Evolutionary conservation across 2,113 vertebrate species (phyloP), one percentile per base, ranked within the genome.

Genomic region (Gopherus evgoodei): DNA sequence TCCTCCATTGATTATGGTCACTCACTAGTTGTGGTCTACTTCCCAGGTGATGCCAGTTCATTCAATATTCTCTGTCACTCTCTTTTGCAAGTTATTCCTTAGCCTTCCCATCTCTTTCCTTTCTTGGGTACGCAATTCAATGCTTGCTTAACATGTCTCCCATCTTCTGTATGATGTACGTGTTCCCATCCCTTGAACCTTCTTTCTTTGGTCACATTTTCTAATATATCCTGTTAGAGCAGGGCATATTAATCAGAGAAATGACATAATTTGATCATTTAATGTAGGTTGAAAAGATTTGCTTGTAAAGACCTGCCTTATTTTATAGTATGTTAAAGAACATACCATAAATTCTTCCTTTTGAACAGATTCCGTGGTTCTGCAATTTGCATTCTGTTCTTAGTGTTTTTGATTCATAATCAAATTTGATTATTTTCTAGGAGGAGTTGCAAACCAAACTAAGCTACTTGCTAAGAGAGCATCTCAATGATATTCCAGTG

Each of bases 291-390:
- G 75, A 25, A 69, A 87, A 19, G 35, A 12, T 6, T 88, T 2
- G 1, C 11, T 84, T 90, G 8, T n/a, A 62, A 16, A 42, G 5
- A 8, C 76, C 1, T 78, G 13, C 24, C 6, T 5, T 22, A 22
- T 75, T 75, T 0, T 31, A 6, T 83, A 81, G 27, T 62, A 57
- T 83, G 9, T 81, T 11, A 83, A 49, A 12, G 27, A 35, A 85
- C 78, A 53, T 53, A 49, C 53, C 59, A 81, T 4, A 0, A 0
- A 0, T 44, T 81, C 82, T 9, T 17, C 13, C 11, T 29, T 2
- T 2, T 1, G 72, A 9, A 29, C 62, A 57, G 90, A 53, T 38
- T 89, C 2, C 54, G 17, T 12, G 62, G 0, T 25, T 62, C 0
- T 78, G 27, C 29, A 11, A 9, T 80, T 50, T 50, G 29, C 2